phyloP scores from a whole-genome alignment of 2,113 vertebrate species.

The Okapia johnstoni region DNA sequence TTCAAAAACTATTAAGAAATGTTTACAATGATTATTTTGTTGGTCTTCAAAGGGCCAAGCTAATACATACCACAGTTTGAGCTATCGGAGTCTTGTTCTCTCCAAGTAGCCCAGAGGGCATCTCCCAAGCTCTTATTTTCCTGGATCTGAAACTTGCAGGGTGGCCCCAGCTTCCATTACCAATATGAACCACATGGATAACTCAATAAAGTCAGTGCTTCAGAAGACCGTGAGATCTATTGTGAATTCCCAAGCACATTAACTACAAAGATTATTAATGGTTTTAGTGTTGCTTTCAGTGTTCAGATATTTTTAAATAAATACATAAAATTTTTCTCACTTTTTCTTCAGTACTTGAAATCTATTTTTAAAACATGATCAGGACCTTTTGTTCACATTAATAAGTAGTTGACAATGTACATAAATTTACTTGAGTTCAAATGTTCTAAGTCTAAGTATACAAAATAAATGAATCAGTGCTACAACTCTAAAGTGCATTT shows the following conservation, averaged over 20 bases:
- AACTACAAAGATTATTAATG: neutral
- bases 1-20: neutral
- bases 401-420: slow-evolving; percentile 5
- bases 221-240: neutral
- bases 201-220: neutral
- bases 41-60: neutral
- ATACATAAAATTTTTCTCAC: neutral
- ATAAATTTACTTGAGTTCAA: slow-evolving; percentile 52
- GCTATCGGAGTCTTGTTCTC: neutral
- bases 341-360: slow-evolving; percentile 37
- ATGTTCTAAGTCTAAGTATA: slow-evolving; percentile 26
- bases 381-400: slow-evolving; percentile 48
- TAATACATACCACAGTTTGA: neutral
- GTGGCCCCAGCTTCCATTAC: neutral
- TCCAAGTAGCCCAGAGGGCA: neutral
- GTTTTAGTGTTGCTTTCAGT: neutral
- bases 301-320: neutral
- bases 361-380: neutral
- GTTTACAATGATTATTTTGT: neutral
- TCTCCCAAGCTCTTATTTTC: neutral
- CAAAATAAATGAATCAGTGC: slow-evolving; percentile 5
- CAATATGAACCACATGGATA: neutral
- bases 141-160: neutral
- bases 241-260: neutral
- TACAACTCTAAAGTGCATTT: neutral